Percentiles rank a stretch among this genome's conserved stretches.
Conservation (phyloP, 2,113 vertebrate genomes). For the Podarcis cretensis region DNA sequence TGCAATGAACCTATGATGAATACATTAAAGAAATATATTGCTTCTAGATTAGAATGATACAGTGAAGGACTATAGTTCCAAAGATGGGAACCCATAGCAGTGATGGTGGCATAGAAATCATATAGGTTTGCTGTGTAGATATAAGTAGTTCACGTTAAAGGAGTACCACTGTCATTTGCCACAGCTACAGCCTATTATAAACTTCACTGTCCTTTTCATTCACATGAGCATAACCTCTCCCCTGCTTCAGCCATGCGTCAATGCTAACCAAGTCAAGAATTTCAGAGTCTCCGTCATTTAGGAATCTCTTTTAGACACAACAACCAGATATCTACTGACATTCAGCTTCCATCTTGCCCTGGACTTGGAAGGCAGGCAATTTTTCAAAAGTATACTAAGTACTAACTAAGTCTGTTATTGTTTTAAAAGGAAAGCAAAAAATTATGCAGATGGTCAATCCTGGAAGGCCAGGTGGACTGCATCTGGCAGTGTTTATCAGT, state of each 20-base stretch:
- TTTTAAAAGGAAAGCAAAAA: constrained; percentile 72
- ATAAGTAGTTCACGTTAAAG: constrained; percentile 20
- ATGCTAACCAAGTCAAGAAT: constrained; percentile 36
- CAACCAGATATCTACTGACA: constrained; percentile 16
- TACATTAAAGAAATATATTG: too few relatives aligned
- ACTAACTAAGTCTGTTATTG: constrained; percentile 54
- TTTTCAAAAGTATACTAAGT: constrained; percentile 50
- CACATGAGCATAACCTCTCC: constrained; percentile 3
- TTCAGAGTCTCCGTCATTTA: constrained; percentile 20
- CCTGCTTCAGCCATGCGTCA: not conserved
- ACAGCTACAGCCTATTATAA: not conserved
- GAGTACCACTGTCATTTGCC: accelerated
- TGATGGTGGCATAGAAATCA: too few relatives aligned
- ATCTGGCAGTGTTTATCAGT: constrained; percentile 80
- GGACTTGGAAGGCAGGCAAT: constrained; percentile 32
- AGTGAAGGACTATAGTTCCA: not conserved
- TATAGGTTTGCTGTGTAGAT: not conserved
- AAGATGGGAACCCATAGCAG: not conserved
- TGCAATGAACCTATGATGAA: not conserved
- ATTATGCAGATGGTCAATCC: constrained; percentile 70
- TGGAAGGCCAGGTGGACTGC: constrained; percentile 74
- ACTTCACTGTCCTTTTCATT: not conserved
- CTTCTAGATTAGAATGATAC: not conserved
- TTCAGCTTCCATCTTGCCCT: constrained; percentile 44
- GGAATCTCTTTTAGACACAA: constrained; percentile 45